Percentiles rank a stretch among this genome's conserved stretches.
phyloP scores from a whole-genome alignment of 2,797 vertebrate genomes.

The Hypotaenidia okinawae region DNA sequence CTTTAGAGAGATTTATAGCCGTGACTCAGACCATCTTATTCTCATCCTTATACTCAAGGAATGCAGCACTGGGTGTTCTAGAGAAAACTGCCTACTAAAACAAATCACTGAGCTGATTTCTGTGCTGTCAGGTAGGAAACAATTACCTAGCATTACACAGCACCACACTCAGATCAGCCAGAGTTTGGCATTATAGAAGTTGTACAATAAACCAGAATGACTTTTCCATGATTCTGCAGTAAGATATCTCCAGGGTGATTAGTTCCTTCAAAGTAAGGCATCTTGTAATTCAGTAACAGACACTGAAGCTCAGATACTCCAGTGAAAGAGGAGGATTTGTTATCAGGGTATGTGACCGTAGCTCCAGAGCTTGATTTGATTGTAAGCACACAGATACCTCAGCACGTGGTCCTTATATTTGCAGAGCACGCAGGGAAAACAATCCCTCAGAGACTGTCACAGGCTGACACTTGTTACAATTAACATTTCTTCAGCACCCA shows the following conservation, averaged over 20 bases:
- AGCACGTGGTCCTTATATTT: neutral
- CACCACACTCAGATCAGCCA: neutral
- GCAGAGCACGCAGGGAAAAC: neutral
- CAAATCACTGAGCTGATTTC: neutral
- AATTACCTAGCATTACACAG: fast-evolving
- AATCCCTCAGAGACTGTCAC: neutral
- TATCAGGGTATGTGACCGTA: neutral
- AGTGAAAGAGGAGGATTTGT: neutral
- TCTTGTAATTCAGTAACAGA: neutral
- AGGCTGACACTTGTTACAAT: neutral
- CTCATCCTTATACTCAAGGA: neutral
- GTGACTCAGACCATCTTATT: neutral
- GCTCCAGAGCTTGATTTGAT: neutral
- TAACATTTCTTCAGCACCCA: neutral
- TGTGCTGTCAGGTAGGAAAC: neutral
- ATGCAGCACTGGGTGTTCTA: neutral
- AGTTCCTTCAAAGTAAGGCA: neutral
- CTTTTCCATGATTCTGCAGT: neutral
- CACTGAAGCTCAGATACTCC: neutral
- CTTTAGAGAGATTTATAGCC: neutral
- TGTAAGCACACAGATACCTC: neutral
- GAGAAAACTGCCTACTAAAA: neutral
- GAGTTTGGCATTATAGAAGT: neutral
- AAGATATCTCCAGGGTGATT: neutral
- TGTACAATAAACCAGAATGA: neutral